Base-by-base conservation (phyloP, 2,888 invertebrate genomes). In the Eupithecia pulchellata region DNA sequence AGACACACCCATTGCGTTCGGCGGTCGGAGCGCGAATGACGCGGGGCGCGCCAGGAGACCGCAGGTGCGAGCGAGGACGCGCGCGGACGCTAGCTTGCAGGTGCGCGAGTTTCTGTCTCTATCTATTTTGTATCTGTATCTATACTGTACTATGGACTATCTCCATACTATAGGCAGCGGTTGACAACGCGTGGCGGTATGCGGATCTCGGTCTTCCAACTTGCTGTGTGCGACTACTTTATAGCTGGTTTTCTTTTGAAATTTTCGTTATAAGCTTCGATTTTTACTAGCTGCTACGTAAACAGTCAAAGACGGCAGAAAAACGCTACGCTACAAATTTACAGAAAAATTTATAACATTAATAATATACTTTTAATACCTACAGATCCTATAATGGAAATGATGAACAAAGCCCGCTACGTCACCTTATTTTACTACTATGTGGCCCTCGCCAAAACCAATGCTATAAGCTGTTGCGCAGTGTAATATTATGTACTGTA, bases 1-100 rank as follows among this genome's bases (percentile, higher is more conserved):
- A 83, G 85, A 80, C 75, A 92, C 94, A 89, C 93, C 93, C 93
- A 94, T 94, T 88, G 86, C 92, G 89, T 85, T 85, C 93, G 91
- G 81, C 89, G 86, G 91, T 89, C 90, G 80, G 87, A 86, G 90
- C 93, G 93, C 92, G 92, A 93, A 88, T 94, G 93, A 79, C 78
- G 76, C 73, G 39, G 42, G 63, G 25, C 27, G 36, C 60, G n/a
- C 42, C 52, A 68, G 55, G 60, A 52, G 11, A 11, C 20, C 13
- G n/a, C 52, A 52, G 52, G 52, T 52, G 52, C 47, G 47, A 4
- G 47, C 20, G 47, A 20, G 47, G 47, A 47, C 47, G 11, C 47
- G 47, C 11, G 47, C 52, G 52, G 11, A 52, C 52, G 52, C 20
- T 52, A 52, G 25, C 25, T 52, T 25, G 52, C 52, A 52, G 52